Evolutionary conservation across 2,888 invertebrate genomes (phyloP).

Genomic region (Hemistola chrysoprasaria): DNA sequence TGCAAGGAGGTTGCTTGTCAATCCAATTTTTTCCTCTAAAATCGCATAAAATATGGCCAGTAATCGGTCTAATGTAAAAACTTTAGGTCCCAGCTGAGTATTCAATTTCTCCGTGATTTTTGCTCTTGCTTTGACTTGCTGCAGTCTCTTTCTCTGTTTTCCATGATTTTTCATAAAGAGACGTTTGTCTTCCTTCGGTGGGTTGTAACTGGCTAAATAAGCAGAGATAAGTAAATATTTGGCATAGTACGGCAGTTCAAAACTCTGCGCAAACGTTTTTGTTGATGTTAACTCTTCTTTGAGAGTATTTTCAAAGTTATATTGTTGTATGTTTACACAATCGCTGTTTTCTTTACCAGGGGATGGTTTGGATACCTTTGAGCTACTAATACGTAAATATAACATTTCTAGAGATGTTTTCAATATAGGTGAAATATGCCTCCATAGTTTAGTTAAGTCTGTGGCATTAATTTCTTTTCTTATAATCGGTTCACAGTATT

Average conservation of each 20-base stretch:
- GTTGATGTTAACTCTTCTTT: slow-evolving; percentile 72
- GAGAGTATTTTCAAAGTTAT: slow-evolving; percentile 60
- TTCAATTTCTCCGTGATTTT: slow-evolving; percentile 81
- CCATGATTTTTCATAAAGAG: slow-evolving; percentile 92
- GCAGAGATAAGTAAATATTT: slow-evolving; percentile 95
- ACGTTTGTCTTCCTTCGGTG: slow-evolving; percentile 92
- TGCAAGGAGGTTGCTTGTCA: slow-evolving; percentile 92
- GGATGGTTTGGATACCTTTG: slow-evolving; percentile 44
- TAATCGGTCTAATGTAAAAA: slow-evolving; percentile 90
- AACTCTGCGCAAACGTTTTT: slow-evolving; percentile 83
- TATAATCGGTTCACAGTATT: slow-evolving; percentile 91
- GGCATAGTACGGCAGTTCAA: slow-evolving; percentile 93
- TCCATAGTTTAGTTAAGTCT: slow-evolving; percentile 89
- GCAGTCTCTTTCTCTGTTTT: slow-evolving; percentile 85
- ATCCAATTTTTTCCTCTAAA: slow-evolving; percentile 90
- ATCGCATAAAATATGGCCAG: slow-evolving; percentile 95
- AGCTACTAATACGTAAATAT: slow-evolving; percentile 85
- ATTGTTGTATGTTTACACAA: slow-evolving; percentile 24
- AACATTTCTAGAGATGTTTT: slow-evolving; percentile 89
- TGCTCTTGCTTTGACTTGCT: slow-evolving; percentile 83
- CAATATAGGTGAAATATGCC: slow-evolving; percentile 89
- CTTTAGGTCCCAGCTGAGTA: slow-evolving; percentile 90
- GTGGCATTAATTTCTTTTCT: slow-evolving; percentile 82
- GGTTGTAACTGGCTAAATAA: slow-evolving; percentile 96
- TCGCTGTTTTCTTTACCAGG: slow-evolving; percentile 62